A percentile compares a stretch with the other conserved stretches of the same genome.
phyloP scores from a whole-genome alignment of 2,888 invertebrate genomes.

The Blastobasis lacticolella region DNA sequence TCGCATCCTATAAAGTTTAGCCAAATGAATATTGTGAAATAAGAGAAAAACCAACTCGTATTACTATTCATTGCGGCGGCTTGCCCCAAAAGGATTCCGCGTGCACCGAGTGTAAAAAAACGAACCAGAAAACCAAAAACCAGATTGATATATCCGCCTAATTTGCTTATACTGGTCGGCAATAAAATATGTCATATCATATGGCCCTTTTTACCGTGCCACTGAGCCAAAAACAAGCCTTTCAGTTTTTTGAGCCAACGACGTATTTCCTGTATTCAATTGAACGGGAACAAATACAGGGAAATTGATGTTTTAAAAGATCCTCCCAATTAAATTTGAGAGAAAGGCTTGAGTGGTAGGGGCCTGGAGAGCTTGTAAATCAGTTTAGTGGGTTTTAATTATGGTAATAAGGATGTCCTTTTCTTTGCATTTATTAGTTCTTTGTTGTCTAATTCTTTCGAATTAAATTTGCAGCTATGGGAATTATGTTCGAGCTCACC shows the following conservation, averaged over 20 bases:
- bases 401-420: slow-evolving; percentile 44
- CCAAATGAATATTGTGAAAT: slow-evolving; percentile 5
- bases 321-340: slow-evolving; percentile 53
- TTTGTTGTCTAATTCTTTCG: slow-evolving; percentile 30
- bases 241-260: slow-evolving; percentile 35
- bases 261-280: slow-evolving; percentile 59
- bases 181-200: slow-evolving; percentile 71
- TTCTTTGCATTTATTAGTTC: slow-evolving; percentile 21
- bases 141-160: slow-evolving; percentile 71
- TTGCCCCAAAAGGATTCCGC: slow-evolving; percentile 27
- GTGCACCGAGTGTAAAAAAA: slow-evolving; percentile 21
- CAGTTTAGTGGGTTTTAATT: slow-evolving; percentile 43
- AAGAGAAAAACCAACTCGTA: slow-evolving; percentile 18
- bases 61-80: slow-evolving; percentile 45
- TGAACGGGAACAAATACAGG: slow-evolving; percentile 48
- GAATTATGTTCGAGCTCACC: background rate
- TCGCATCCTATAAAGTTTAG: slow-evolving; percentile 24
- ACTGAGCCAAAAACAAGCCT: slow-evolving; percentile 58
- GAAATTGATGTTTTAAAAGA: slow-evolving; percentile 46
- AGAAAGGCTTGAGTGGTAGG: slow-evolving; percentile 60
- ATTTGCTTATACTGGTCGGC: slow-evolving; percentile 56
- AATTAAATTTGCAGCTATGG: background rate
- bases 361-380: slow-evolving; percentile 46
- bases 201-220: slow-evolving; percentile 48
- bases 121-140: slow-evolving; percentile 34